These are phyloP conservation scores for Anarsia innoxiella DNA, from an alignment of 2,888 invertebrate genomes.

Conservation along the genomic window DNA sequence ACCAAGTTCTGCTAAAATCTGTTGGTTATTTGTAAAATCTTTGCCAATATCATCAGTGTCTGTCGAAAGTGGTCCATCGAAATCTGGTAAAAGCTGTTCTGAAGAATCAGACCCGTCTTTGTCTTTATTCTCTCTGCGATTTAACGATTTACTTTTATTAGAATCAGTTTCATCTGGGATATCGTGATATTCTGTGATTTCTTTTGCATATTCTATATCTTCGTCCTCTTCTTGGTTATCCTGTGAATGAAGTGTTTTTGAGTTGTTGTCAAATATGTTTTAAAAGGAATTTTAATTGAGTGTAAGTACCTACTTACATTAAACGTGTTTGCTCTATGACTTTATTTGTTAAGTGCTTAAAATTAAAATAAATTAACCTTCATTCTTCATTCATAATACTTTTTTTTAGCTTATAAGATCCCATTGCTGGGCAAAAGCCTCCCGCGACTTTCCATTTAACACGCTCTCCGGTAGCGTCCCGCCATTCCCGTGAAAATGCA, in stretches of 20 bases:
- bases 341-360: too few species aligned
- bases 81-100: slow-evolving; percentile 51
- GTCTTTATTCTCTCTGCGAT: slow-evolving; percentile 50
- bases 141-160: slow-evolving; percentile 53
- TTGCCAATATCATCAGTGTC: slow-evolving; percentile 33
- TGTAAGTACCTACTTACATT: too few species aligned
- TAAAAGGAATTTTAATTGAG: too few species aligned
- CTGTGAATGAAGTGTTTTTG: slow-evolving; percentile 29
- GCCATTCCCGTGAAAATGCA: too few species aligned
- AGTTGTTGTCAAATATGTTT: too few species aligned
- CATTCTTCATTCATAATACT: too few species aligned
- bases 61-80: slow-evolving; percentile 25
- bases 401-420: too few species aligned
- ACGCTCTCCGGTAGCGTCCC: too few species aligned
- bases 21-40: slow-evolving; percentile 42
- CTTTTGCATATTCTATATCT: slow-evolving; percentile 65
- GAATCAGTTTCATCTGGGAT: slow-evolving; percentile 48
- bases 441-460: too few species aligned
- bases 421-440: too few species aligned
- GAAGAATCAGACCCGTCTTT: slow-evolving; percentile 45
- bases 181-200: slow-evolving; percentile 66
- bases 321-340: too few species aligned
- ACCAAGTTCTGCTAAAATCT: slow-evolving; percentile 74
- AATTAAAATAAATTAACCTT: too few species aligned
- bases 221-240: slow-evolving; percentile 74